Percentiles rank a stretch among this genome's conserved stretches.
These are phyloP conservation scores for Adelges cooleyi DNA, from an alignment of 1,140 invertebrate species.

Conservation along the genomic window DNA sequence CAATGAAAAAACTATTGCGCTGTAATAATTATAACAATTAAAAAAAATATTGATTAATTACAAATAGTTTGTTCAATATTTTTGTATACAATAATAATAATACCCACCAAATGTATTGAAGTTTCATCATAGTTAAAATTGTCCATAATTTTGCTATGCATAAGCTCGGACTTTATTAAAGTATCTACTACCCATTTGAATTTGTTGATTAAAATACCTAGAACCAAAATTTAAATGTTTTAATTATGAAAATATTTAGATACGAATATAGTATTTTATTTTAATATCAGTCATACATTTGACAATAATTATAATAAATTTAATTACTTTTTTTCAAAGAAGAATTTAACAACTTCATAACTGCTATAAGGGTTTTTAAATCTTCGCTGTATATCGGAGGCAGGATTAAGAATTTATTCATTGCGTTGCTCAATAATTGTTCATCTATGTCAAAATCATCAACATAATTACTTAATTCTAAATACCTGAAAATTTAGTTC, in stretches of 20 bases:
- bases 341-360: neutral
- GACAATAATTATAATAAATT: neutral
- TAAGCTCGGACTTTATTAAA: neutral
- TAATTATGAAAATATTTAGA: too few species aligned
- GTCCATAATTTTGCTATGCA: neutral
- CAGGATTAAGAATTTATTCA: conserved; percentile 7
- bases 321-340: conserved; percentile 12
- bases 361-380: conserved; percentile 14
- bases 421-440: neutral
- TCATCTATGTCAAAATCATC: neutral
- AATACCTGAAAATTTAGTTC: conserved; percentile 3
- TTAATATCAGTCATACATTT: neutral
- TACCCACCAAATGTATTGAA: conserved; percentile 3
- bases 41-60: too few species aligned
- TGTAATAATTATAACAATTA: neutral
- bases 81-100: too few species aligned
- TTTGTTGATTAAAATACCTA: neutral
- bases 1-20: conserved; percentile 9
- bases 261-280: too few species aligned
- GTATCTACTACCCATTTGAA: neutral
- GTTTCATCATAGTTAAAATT: conserved; percentile 10
- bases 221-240: too few species aligned
- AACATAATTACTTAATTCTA: neutral
- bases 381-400: conserved; percentile 3
- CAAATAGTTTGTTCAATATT: too few species aligned